Evolutionary conservation across 2,797 vertebrate genomes (phyloP).

Genomic region (Diplodus sargus): DNA sequence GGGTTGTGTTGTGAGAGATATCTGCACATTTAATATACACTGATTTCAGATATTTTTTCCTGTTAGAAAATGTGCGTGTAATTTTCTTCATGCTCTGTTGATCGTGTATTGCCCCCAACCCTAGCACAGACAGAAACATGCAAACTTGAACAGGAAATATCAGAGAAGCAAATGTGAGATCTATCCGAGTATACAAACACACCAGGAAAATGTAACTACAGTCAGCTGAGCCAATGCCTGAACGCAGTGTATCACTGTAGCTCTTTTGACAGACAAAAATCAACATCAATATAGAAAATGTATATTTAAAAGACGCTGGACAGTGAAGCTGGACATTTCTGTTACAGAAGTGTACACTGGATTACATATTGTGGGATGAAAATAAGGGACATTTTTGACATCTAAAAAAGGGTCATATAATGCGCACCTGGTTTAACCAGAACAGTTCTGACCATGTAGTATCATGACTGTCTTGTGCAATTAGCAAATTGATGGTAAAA

Average conservation of each 20-base stretch:
- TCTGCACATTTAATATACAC: no score
- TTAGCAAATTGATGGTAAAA: no score
- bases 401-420: neutral
- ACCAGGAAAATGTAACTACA: conserved; percentile 10
- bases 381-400: neutral
- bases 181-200: conserved; percentile 14
- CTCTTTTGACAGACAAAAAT: conserved; percentile 29
- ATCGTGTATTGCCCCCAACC: conserved; percentile 66
- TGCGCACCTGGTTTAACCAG: neutral
- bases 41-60: no score
- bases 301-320: neutral
- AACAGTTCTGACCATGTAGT: neutral
- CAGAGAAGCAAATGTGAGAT: conserved; percentile 23
- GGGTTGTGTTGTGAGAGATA: neutral
- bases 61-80: neutral
- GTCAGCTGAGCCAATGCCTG: neutral
- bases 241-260: neutral
- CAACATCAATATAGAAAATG: conserved; percentile 10
- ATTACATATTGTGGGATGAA: neutral
- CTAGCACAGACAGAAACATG: conserved; percentile 70
- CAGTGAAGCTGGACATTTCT: neutral
- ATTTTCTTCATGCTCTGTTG: conserved; percentile 21
- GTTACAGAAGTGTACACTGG: neutral
- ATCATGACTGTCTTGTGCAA: no score
- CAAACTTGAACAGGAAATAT: conserved; percentile 62